Conservation (phyloP, 2,113 vertebrate genomes). For the Xenopus laevis region DNA sequence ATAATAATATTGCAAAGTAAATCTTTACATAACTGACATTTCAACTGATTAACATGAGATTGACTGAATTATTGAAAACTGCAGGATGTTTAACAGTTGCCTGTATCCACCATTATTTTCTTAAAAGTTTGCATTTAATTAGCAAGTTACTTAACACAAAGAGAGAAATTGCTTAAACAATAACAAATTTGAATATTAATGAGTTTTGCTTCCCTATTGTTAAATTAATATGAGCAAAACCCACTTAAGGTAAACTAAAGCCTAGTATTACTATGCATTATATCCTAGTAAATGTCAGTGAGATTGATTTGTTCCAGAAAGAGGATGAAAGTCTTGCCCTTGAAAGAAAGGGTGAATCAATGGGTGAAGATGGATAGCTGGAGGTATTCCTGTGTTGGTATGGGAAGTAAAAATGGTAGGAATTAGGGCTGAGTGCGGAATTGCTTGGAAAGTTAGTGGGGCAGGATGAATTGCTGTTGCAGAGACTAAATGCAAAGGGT, state of each 20-base stretch:
- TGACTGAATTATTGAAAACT: no score
- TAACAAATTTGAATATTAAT: not conserved
- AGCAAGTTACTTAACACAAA: no score
- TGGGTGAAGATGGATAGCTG: conserved; percentile 67
- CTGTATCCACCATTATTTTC: no score
- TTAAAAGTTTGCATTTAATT: no score
- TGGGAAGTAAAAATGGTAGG: conserved; percentile 70
- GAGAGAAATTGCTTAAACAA: not conserved
- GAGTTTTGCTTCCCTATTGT: no score
- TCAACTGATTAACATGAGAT: not conserved
- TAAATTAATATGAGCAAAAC: not conserved
- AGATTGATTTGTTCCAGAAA: conserved; percentile 60
- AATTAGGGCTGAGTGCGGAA: conserved; percentile 63
- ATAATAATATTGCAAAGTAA: no score
- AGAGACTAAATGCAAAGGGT: conserved; percentile 63
- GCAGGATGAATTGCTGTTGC: conserved; percentile 64
- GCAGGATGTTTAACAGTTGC: no score
- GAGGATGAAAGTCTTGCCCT: conserved; percentile 67
- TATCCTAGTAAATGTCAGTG: conserved; percentile 39
- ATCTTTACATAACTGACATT: not conserved
- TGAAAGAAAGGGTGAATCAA: conserved; percentile 70
- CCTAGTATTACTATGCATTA: not conserved
- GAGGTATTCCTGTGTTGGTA: conserved; percentile 58
- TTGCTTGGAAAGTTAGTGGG: conserved; percentile 65
- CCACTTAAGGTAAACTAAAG: not conserved